Base-by-base conservation (phyloP, 2,113 vertebrate genomes). In the Nibea albiflora region DNA sequence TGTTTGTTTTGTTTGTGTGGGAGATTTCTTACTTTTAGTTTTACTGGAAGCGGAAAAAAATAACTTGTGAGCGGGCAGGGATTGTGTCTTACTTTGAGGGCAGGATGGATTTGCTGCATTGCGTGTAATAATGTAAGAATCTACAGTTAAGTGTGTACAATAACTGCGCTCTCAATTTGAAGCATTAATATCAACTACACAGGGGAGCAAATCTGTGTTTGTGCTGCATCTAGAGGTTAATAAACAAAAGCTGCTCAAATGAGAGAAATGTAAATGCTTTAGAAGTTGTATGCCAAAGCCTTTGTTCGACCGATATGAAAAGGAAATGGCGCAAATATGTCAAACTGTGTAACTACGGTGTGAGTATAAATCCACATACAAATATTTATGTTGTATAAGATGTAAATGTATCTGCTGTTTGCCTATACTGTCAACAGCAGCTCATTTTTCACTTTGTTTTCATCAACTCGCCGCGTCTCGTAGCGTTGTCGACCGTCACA, bases 371-470 rank as follows among this genome's bases (percentile, higher is more conserved):
- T 74, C 64, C 11, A 54, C 78, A 80, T 86, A 64, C 60, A 57
- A 81, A 68, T 89, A 87, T 86, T 82, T 76, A 68, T 88, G 88
- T 88, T 78, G 62, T 87, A 24, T 82, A 75, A 69, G 70, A 78
- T 77, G 84, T 91, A 77, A 64, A 67, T 53, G 75, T 86, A 64
- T 78, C 76, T 78, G 83, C 72, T 64, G 78, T 80, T 69, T 49
- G 81, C 65, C 81, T 65, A 47, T 78, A 42, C 52, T 24, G 58
- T 89, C 71, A 61, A 60, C 73, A 79, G 84, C 49, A 0, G 74
- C 60, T 47, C 22, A 12, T 69, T 76, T 10, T 52, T 35, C 19
- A 10, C 15, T 53, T 42, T 44, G 65, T 67, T 78, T n/a, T 47
- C 75, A 84, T 44, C 73, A 19, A 11, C 54, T 75, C 24, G 26